Evolutionary conservation across 1,140 invertebrate species (phyloP), one percentile per base, ranked within the genome.

Genomic region (Lepidotrigona ventralis): DNA sequence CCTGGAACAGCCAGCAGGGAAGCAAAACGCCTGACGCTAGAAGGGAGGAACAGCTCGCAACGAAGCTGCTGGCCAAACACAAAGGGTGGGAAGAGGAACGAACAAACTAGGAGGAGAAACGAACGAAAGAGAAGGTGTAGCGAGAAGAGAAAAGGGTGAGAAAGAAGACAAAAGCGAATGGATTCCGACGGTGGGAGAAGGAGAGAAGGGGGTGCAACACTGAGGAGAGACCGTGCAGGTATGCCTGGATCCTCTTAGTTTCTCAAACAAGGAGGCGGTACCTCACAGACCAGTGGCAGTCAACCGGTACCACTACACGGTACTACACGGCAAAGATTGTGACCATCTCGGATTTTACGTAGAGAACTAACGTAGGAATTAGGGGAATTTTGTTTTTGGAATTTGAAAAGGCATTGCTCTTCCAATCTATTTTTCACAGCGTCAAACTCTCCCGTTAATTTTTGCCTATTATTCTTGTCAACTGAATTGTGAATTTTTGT

Each of bases 181-280:
- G 54, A 75, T n/a, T 33, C 58, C 71, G 17, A 56, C n/a, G 15
- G 56, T 8, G 26, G 68, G 68, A 80, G 73, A 78, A 69, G 39
- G 39, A 39, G 69, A 79, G 74, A 83, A 78, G 86, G 83, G 69
- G 69, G 63, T 58, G 70, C 29, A 63, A 9, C 39, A 54, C 39
- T 8, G 56, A 39, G 60, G 56, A 81, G 76, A 79, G 63, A 74
- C 87, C 84, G 86, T 85, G 86, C 79, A 87, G 85, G 87, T 80
- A 89, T 91, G 86, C 87, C 82, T 85, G 72, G 86, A 46, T 81
- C 88, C 90, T 90, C 87, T 90, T 92, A 89, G 90, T 91, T 91
- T 92, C 91, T 91, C 89, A 91, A 92, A 92, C 91, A 92, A 92
- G 91, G 89, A 86, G 91, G 91, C 90, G 90, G 91, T 90, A 81